A percentile compares a stretch with the other conserved stretches of the same genome.
Evolutionary conservation across 2,888 invertebrate genomes (phyloP).

Genomic region (Brachylomia viminalis): DNA sequence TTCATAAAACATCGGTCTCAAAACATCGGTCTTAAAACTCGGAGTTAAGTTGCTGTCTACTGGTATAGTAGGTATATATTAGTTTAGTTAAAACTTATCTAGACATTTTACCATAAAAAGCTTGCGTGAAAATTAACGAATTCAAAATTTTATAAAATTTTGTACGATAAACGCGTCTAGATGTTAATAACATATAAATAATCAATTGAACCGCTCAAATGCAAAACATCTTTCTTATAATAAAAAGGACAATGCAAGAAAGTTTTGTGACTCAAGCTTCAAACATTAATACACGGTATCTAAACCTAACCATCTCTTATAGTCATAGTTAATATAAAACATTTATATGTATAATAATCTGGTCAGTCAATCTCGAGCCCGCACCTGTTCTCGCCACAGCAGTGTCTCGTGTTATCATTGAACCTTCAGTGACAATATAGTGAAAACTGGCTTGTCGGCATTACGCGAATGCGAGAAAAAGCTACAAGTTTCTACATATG

Average conservation of each 20-base stretch:
- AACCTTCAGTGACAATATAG: slow-evolving; percentile 53
- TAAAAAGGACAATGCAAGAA: slow-evolving; percentile 73
- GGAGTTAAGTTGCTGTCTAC: slow-evolving; percentile 58
- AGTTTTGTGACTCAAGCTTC: slow-evolving; percentile 78
- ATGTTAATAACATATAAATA: slow-evolving; percentile 35
- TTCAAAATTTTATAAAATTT: slow-evolving; percentile 21
- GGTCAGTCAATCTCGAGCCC: slow-evolving; percentile 86
- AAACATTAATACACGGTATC: slow-evolving; percentile 82
- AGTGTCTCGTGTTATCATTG: slow-evolving; percentile 63
- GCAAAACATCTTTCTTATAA: slow-evolving; percentile 61
- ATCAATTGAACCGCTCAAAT: slow-evolving; percentile 46
- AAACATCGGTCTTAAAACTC: slow-evolving; percentile 63
- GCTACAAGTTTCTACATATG: slow-evolving; percentile 36
- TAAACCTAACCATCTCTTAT: slow-evolving; percentile 79
- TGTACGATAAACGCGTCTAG: slow-evolving; percentile 25
- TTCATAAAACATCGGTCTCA: slow-evolving; percentile 69
- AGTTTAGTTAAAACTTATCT: slow-evolving; percentile 63
- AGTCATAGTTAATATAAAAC: slow-evolving; percentile 82
- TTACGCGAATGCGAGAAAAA: slow-evolving; percentile 37
- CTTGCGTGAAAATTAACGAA: slow-evolving; percentile 51
- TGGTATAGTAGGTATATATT: slow-evolving; percentile 61
- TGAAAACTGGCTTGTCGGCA: slow-evolving; percentile 53
- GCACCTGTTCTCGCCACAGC: slow-evolving; percentile 83
- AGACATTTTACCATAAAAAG: slow-evolving; percentile 62
- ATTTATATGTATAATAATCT: slow-evolving; percentile 83